phyloP scores from a whole-genome alignment of 2,113 vertebrate genomes.

The Antigone vipio region DNA sequence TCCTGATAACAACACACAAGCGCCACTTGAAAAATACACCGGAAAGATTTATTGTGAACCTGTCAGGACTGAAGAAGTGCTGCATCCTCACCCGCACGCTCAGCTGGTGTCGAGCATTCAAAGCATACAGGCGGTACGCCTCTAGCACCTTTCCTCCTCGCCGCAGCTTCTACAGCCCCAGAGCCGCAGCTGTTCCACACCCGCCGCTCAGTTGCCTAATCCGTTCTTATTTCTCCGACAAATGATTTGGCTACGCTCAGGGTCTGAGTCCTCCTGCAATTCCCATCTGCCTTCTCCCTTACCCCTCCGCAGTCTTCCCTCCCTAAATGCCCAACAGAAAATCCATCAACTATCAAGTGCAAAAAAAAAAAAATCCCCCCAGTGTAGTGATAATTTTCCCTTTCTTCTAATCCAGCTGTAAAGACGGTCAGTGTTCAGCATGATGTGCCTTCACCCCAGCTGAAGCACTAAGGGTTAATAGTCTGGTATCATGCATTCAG shows the following conservation, averaged over 20 bases:
- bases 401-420: not conserved
- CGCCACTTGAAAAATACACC: not conserved
- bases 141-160: not conserved
- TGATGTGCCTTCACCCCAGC: not conserved
- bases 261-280: not conserved
- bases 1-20: not conserved
- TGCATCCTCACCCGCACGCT: not conserved
- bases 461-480: not conserved
- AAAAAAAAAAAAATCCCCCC: not conserved
- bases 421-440: not conserved
- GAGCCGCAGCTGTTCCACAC: not conserved
- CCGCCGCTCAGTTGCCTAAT: rapidly evolving
- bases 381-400: not conserved
- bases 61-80: not conserved
- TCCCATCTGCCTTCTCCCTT: not conserved
- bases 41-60: not conserved
- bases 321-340: not conserved
- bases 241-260: not conserved
- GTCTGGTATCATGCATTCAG: not conserved
- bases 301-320: not conserved
- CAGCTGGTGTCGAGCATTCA: not conserved
- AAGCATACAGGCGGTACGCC: rapidly evolving
- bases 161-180: not conserved
- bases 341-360: not conserved
- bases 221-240: not conserved